Base-by-base conservation (phyloP, 2,797 vertebrate genomes). In the Poeciliopsis turneri region DNA sequence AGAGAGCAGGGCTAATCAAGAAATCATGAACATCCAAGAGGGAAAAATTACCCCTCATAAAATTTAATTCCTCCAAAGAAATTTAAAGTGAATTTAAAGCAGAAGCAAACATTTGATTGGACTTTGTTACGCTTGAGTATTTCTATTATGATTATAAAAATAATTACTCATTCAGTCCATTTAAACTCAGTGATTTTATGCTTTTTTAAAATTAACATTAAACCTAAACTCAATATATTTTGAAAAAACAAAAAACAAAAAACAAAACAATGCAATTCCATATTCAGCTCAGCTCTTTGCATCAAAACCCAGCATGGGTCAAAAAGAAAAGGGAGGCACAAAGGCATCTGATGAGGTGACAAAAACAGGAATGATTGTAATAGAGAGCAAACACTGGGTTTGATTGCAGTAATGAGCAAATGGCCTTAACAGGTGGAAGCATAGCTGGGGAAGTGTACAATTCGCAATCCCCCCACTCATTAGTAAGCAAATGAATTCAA, bases 401-500 rank as follows among this genome's bases (percentile, higher is more conserved):
- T 87, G 85, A 92, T 89, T 88, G 85, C 77, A 11, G 78, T 92
- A 91, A 92, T 82, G 81, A 88, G 87, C 59, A 78, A 88, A 89
- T 80, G 82, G 77, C 76, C 88, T 89, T 79, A 90, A 88, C 90
- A 91, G 88, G 92, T 92, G 87, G 82, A 83, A 80, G 84, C 20
- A 82, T 77, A 76, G 82, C 86, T n/a, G 70, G 71, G 81, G 89
- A 89, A 80, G 88, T 73, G 87, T 79, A 80, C 78, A 70, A 89
- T 79, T 87, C 68, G 2, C 82, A 86, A 86, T 86, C 86, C 82
- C 79, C 46, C 43, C 68, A 45, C 88, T 92, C 92, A 92, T 91
- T 93, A 93, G 90, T 86, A 88, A 66, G 86, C 89, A 92, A 92
- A 92, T 93, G 39, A 93, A 93, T 93, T 92, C 89, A 92, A 93